Conservation (phyloP, 1,140 invertebrate genomes). For the Brachystomella parvula region DNA sequence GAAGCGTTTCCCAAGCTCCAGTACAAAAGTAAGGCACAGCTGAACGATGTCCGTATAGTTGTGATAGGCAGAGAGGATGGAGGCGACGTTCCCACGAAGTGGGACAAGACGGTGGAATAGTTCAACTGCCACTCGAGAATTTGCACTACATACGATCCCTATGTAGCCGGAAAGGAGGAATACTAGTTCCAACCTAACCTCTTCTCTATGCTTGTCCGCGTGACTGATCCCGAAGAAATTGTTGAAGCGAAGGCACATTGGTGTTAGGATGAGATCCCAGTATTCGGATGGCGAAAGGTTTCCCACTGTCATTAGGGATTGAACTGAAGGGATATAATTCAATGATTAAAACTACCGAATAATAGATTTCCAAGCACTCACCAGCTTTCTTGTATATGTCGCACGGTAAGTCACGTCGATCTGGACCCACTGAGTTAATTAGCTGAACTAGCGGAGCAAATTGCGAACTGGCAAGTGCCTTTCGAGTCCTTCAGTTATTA, state of each 20-base stretch:
- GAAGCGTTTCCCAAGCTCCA: constrained; percentile 59
- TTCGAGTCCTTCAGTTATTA: constrained; percentile 10
- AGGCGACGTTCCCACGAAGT: constrained; percentile 58
- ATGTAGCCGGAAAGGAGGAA: constrained; percentile 16
- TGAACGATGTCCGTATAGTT: constrained; percentile 73
- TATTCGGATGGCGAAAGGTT: background rate
- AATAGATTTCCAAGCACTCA: constrained; percentile 42
- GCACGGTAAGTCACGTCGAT: constrained; percentile 19
- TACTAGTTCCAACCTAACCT: constrained; percentile 47
- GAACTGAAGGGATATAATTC: constrained; percentile 42
- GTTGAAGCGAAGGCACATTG: constrained; percentile 53
- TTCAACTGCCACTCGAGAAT: constrained; percentile 51
- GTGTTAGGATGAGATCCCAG: constrained; percentile 49
- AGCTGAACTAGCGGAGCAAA: constrained; percentile 15
- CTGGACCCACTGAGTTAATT: constrained; percentile 17
- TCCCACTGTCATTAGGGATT: background rate
- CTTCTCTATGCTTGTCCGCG: constrained; percentile 46
- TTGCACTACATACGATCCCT: background rate
- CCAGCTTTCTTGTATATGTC: constrained; percentile 23
- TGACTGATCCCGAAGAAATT: constrained; percentile 40
- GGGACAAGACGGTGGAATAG: constrained; percentile 58
- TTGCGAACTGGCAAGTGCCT: constrained; percentile 15
- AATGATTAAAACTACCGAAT: constrained; percentile 42
- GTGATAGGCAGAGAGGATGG: constrained; percentile 62
- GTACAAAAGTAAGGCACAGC: constrained; percentile 65